phyloP scores from a whole-genome alignment of 1,140 invertebrate genomes.

The Bombyx mandarina region DNA sequence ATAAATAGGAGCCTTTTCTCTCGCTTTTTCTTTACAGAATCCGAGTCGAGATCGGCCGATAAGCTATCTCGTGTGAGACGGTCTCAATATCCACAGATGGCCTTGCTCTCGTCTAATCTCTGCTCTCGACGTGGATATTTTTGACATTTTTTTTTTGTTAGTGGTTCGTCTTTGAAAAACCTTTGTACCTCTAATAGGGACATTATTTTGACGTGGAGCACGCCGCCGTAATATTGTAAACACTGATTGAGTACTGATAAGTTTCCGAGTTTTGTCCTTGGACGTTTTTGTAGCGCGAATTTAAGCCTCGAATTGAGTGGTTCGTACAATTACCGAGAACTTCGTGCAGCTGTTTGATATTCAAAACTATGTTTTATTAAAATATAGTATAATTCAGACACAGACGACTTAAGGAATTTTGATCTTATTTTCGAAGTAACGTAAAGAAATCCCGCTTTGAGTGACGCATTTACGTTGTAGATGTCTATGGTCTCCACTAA shows the following conservation, averaged over 20 bases:
- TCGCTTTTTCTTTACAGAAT: slow-evolving; percentile 66
- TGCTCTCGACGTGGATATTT: slow-evolving; percentile 49
- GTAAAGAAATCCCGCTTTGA: no score
- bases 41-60: slow-evolving; percentile 61
- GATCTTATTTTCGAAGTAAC: no score
- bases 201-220: slow-evolving; percentile 67
- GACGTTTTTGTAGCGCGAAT: slow-evolving; percentile 34
- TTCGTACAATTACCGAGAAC: slow-evolving; percentile 11
- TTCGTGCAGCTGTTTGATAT: slow-evolving; percentile 8
- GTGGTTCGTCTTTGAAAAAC: slow-evolving; percentile 52
- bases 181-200: slow-evolving; percentile 65
- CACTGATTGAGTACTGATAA: slow-evolving; percentile 67
- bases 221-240: slow-evolving; percentile 62
- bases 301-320: slow-evolving; percentile 14
- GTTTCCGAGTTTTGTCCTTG: slow-evolving; percentile 40
- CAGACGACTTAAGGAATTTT: no score
- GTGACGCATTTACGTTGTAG: no score
- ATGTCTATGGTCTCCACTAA: no score
- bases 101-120: slow-evolving; percentile 63
- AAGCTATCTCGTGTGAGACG: slow-evolving; percentile 66
- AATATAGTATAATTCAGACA: no score
- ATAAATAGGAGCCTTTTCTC: slow-evolving; percentile 68
- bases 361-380: no score
- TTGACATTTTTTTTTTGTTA: slow-evolving; percentile 60
- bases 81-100: slow-evolving; percentile 70